Base-by-base conservation (phyloP, 30 jellyfish, hydroid and myxozoan species). In the Hydractinia echinata region DNA sequence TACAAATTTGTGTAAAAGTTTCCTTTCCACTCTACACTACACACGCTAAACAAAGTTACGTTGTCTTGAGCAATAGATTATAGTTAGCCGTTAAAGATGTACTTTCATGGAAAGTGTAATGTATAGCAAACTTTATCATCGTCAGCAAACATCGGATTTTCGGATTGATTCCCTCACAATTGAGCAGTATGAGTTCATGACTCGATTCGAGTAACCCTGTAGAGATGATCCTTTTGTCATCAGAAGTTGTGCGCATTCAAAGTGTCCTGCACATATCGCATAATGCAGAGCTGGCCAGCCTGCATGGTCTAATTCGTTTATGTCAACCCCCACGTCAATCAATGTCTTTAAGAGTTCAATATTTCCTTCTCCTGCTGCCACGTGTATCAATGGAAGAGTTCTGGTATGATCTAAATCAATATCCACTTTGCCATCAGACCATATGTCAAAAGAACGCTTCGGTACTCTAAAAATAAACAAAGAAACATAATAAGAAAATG, bases 231-330 rank as follows among this genome's bases (percentile, higher is more conserved):
- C 99, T 61, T 66, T 76, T 51, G 84, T 91, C 20, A 93, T 55
- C 66, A 93, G 81, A 54, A 87, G 16, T 13, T 77, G 87, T 7
- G 99, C 99, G 60, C 95, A 84, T 54, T 87, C 84, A 62, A 86
- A 93, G 67, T 93, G 96, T 16, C 96, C 99, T 5, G 79, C 48
- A 18, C 86, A 74, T 16, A 93, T 88, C 1, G 99, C 99, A 71
- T 93, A 88, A 62, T 93, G 99, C 20, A 93, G 53, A 19, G 99
- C 99, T 8, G 99, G 99, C 96, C 99, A 93, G 7, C 99, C 99
- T 19, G 84, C 56, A 10, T 86, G 72, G 81, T 93, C 96, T 53
- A 69, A 66, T 54, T 88, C 96, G 86, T 93, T 84, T 66, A 93
- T 54, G 55, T 93, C 96, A n/a, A 93, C 99, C 0, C 99, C 99